These are phyloP conservation scores for Xenentodon cancila DNA, from an alignment of 2,797 vertebrate genomes.

Conservation along the genomic window DNA sequence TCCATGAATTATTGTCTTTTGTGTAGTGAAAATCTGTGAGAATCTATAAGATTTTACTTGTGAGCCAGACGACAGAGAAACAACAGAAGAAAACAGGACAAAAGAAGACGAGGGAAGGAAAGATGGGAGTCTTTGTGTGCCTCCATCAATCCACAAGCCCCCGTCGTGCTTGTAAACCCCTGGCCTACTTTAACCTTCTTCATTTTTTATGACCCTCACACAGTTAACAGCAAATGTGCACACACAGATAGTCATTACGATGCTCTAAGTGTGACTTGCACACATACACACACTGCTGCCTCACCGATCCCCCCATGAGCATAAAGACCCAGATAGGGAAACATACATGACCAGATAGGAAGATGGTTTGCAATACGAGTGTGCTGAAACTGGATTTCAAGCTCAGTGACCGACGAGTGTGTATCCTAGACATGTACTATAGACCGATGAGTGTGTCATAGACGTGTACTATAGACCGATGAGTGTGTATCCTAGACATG, in stretches of 20 bases:
- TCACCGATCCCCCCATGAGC: neutral
- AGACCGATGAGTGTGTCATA: too few relatives aligned
- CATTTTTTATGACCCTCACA: constrained; percentile 67
- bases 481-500: too few relatives aligned
- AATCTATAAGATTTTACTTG: too few relatives aligned
- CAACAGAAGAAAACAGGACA: neutral
- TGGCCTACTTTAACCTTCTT: constrained; percentile 71
- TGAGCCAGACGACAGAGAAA: too few relatives aligned
- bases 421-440: too few relatives aligned
- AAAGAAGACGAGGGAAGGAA: neutral
- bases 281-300: neutral
- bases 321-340: constrained; percentile 21
- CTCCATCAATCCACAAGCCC: constrained; percentile 28
- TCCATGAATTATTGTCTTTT: too few relatives aligned
- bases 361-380: neutral
- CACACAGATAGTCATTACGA: constrained; percentile 1
- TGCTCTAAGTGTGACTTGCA: neutral
- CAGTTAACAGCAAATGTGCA: constrained; percentile 7
- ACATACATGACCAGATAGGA: neutral
- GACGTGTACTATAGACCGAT: too few relatives aligned
- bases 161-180: constrained; percentile 41
- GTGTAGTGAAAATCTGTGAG: too few relatives aligned
- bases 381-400: too few relatives aligned
- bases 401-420: too few relatives aligned
- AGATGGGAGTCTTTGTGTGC: neutral